phyloP scores from a whole-genome alignment of 2,113 vertebrate genomes.

The Mormyrus iriodes region DNA sequence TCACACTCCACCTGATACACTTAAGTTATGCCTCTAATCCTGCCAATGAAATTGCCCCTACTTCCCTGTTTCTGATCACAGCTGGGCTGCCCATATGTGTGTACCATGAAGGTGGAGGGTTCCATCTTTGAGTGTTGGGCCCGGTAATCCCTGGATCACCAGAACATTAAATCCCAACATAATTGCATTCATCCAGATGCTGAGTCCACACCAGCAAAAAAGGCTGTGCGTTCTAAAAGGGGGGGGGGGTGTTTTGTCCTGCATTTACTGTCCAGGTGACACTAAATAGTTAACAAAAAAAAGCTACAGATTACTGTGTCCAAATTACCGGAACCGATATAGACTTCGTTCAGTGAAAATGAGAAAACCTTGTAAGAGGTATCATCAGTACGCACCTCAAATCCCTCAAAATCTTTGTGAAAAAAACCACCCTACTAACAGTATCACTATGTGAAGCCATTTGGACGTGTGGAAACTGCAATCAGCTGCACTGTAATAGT shows the following conservation, averaged over 20 bases:
- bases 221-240: constrained; percentile 34
- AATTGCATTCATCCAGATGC: constrained; percentile 71
- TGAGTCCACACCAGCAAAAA: constrained; percentile 38
- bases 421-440: not conserved
- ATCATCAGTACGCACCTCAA: not conserved
- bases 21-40: constrained; percentile 69
- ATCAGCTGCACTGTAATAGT: not conserved
- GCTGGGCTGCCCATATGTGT: constrained; percentile 72
- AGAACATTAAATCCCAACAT: constrained; percentile 71
- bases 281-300: constrained; percentile 4
- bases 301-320: not conserved
- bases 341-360: not conserved
- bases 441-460: not conserved
- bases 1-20: constrained; percentile 60
- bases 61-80: constrained; percentile 70
- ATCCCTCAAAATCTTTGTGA: not conserved
- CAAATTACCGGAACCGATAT: not conserved
- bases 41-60: constrained; percentile 70
- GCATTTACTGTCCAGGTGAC: not conserved
- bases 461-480: not conserved
- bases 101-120: constrained; percentile 63
- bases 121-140: constrained; percentile 62
- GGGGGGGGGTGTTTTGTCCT: not conserved
- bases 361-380: constrained; percentile 7
- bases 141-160: constrained; percentile 66